phyloP scores from a whole-genome alignment of 2,113 vertebrate genomes.

The Onychorhynchus coronatus region DNA sequence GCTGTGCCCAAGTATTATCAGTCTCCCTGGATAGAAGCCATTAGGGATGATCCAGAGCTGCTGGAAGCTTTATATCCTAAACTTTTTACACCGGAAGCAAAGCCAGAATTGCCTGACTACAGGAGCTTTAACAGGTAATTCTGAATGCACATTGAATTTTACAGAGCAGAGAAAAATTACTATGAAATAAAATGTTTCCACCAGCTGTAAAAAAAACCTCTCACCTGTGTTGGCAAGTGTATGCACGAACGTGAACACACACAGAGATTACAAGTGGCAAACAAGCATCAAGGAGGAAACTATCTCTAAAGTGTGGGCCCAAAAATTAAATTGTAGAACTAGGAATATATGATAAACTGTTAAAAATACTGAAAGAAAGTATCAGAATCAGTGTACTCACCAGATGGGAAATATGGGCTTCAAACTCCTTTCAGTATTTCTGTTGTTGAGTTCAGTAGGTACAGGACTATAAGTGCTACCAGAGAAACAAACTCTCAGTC shows the following conservation, averaged over 20 bases:
- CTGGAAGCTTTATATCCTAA: constrained; percentile 77
- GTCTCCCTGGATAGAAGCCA: constrained; percentile 93
- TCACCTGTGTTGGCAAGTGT: background rate
- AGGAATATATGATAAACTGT: background rate
- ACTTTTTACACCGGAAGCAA: constrained; percentile 80
- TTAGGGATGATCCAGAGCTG: constrained; percentile 82
- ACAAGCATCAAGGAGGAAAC: background rate
- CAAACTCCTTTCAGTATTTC: background rate
- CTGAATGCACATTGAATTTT: background rate
- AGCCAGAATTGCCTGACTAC: constrained; percentile 80
- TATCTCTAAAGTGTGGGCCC: background rate
- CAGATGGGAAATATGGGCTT: background rate
- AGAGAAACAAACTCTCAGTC: background rate
- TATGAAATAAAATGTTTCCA: background rate
- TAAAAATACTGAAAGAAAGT: background rate
- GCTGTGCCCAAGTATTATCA: constrained; percentile 91
- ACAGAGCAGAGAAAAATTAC: background rate
- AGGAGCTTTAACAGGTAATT: constrained; percentile 97
- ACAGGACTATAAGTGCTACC: accelerated
- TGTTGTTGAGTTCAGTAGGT: background rate
- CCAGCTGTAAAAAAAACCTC: background rate
- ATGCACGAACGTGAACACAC: background rate
- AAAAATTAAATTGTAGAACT: background rate
- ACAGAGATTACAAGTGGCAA: background rate
- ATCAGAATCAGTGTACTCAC: background rate